Base-by-base conservation (phyloP, 2,888 invertebrate genomes). In the Napeogenes inachia region DNA sequence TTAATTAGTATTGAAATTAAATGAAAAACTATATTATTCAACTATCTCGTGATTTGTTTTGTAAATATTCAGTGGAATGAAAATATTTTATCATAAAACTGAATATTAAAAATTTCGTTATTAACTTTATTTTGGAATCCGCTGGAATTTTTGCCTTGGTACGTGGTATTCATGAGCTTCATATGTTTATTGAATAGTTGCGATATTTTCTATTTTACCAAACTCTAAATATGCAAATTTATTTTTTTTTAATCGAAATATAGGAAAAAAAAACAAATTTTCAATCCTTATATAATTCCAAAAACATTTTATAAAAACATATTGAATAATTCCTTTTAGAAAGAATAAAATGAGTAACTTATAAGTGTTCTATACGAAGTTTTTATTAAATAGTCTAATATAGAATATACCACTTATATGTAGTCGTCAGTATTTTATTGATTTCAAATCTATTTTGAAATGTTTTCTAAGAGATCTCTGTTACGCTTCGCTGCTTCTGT, bases 81-180 rank as follows among this genome's bases (percentile, higher is more conserved):
- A 69, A 62, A 61, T 60, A 69, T 69, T 64, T 62, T 56, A 60
- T 59, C 53, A 62, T 64, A 67, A 67, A 67, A 67, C 53, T 58
- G 64, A 67, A 69, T 67, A 67, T 67, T 65, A 53, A 65, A 63
- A 67, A 60, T 57, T 64, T 61, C 53, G 60, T 58, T 63, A 67
- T 61, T 61, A 69, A 67, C 60, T 64, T 67, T 47, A 61, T 62
- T 61, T 58, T 58, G 62, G 45, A 61, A 69, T 63, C 63, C 64
- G 71, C 69, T 72, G 74, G 74, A 70, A 78, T 79, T 78, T 56
- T 56, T 13, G 59, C 35, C 56, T 55, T 60, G 56, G 59, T 61
- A 64, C 57, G 21, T 21, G 35, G 54, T 57, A 58, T 58, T 61
- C 58, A 50, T 53, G 35, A 54, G 56, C 50, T 45, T 53, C 54